phyloP scores from a whole-genome alignment of 2,113 vertebrate genomes.

The Mellivora capensis region DNA sequence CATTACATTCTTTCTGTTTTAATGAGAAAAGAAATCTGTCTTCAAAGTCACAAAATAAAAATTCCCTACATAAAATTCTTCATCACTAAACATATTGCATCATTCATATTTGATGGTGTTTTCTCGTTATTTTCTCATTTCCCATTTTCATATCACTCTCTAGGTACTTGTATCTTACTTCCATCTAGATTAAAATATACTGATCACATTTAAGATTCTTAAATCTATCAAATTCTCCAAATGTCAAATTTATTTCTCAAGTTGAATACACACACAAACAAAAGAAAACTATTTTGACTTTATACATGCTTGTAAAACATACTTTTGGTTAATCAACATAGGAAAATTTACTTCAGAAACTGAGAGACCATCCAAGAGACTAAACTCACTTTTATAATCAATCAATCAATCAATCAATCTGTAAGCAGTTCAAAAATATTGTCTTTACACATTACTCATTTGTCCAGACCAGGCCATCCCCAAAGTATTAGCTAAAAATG shows the following conservation, averaged over 20 bases:
- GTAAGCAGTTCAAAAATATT: background rate
- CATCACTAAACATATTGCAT: background rate
- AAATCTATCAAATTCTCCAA: background rate
- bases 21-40: background rate
- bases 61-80: background rate
- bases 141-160: background rate
- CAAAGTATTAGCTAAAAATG: background rate
- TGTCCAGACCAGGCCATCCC: background rate
- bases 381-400: background rate
- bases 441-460: fast-evolving
- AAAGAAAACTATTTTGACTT: background rate
- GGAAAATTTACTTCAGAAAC: background rate
- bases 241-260: background rate
- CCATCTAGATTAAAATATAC: background rate
- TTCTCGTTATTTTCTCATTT: background rate
- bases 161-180: background rate
- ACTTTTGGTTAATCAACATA: background rate
- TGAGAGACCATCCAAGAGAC: background rate
- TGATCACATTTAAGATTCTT: background rate
- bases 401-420: background rate
- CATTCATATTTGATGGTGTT: background rate
- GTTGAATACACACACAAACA: background rate
- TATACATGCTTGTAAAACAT: background rate
- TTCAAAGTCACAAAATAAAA: background rate
- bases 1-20: background rate